Base-by-base conservation (phyloP, 2,888 invertebrate species). In the Teleiodes luculella region DNA sequence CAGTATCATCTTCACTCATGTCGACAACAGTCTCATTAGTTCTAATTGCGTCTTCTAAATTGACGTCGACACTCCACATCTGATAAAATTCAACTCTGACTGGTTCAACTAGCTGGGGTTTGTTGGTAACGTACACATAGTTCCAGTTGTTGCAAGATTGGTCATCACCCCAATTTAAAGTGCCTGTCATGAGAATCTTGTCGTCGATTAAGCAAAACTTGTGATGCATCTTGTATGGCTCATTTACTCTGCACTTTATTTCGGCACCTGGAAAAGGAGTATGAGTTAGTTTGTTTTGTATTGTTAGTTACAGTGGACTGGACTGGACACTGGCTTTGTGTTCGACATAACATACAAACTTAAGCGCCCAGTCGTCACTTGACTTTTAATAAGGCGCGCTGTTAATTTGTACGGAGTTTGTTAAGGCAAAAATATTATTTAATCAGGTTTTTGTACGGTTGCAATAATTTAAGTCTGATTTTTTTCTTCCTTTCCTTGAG, bases 131-230 rank as follows among this genome's bases (percentile, higher is more conserved):
- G 46, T 94, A 74, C 3, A 95, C 83, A 66, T 94, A 93, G 73
- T 95, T 95, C 85, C 91, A 92, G 73, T 95, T 93, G 54, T 93
- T 93, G 55, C 91, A 91, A 55, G 94, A 91, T 35, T 92, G 94
- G 68, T 92, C 91, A 67, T 91, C 84, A 11, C 95, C 95, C 95
- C 95, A 95, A 76, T 95, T 95, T 60, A 94, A 91, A 28, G 95
- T 95, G 36, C 95, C 95, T 54, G 91, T 92, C 68, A 95, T 90
- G 8, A 95, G 76, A 48, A 92, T 74, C 59, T 77, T 74, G 57
- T 85, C 81, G 69, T 95, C 95, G 37, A 95, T 80, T 54, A 95
- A 74, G 49, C 91, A 92, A 83, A 94, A 95, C 78, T 96, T 96
- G 77, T 96, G 95, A 72, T 96, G 95, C 95, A 96, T 95, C 55